A percentile compares a stretch with the other conserved stretches of the same genome.
phyloP scores from a whole-genome alignment of 2,797 vertebrate genomes.

The Sebastes ruberrimus region DNA sequence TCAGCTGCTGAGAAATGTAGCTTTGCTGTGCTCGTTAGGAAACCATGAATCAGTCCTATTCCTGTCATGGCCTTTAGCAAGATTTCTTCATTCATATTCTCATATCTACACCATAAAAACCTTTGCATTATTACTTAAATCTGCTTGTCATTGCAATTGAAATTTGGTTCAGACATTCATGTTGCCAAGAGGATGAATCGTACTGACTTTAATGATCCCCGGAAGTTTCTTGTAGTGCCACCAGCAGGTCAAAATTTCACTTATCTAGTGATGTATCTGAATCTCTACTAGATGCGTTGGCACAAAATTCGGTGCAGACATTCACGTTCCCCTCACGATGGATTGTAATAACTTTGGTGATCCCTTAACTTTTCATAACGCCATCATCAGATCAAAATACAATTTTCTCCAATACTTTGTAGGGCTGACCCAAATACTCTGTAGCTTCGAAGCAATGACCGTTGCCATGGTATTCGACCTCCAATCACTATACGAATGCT shows the following conservation, averaged over 20 bases:
- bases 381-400: background rate
- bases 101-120: background rate
- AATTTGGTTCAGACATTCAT: background rate
- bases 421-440: background rate
- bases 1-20: slow-evolving; percentile 29
- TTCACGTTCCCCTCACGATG: background rate
- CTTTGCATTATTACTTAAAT: background rate
- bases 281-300: background rate
- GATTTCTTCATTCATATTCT: background rate
- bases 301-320: background rate
- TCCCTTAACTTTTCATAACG: background rate
- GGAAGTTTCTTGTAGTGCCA: background rate
- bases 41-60: background rate
- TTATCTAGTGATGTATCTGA: background rate
- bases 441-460: background rate
- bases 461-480: background rate
- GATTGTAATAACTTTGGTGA: background rate
- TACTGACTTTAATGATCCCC: background rate
- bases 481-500: too few species aligned
- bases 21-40: slow-evolving; percentile 11
- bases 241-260: background rate
- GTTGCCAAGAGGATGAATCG: background rate
- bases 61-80: background rate
- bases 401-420: background rate
- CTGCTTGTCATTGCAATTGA: background rate